phyloP scores from a whole-genome alignment of 2,888 invertebrate genomes.

The Toxonevra muliebris region DNA sequence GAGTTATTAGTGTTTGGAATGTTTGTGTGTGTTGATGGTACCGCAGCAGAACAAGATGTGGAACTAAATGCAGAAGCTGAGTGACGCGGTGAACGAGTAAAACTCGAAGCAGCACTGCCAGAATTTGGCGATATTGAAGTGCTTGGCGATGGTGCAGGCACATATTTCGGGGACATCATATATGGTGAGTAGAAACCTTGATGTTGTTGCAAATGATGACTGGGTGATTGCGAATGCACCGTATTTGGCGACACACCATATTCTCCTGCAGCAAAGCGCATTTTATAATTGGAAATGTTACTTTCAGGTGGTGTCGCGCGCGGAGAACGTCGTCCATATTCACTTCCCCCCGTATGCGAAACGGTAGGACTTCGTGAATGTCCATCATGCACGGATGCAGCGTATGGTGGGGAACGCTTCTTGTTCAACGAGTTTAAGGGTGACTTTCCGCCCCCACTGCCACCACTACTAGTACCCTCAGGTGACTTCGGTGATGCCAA shows the following conservation, averaged over 20 bases:
- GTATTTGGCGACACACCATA: constrained; percentile 39
- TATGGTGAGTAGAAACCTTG: constrained; percentile 59
- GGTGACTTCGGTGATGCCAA: constrained; percentile 65
- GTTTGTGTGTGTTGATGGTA: constrained; percentile 51
- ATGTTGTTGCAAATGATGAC: constrained; percentile 49
- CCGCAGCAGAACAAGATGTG: constrained; percentile 32
- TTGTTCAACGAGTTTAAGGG: constrained; percentile 43
- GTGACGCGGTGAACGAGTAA: constrained; percentile 40
- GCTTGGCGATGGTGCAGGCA: constrained; percentile 39
- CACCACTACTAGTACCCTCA: constrained; percentile 49
- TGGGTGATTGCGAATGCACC: constrained; percentile 43
- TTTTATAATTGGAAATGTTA: constrained; percentile 41
- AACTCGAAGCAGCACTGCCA: constrained; percentile 25
- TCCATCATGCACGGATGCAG: constrained; percentile 51
- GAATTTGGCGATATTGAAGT: constrained; percentile 41
- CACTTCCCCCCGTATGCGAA: constrained; percentile 41
- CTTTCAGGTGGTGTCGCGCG: constrained; percentile 44
- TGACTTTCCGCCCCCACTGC: constrained; percentile 46
- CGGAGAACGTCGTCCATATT: constrained; percentile 54
- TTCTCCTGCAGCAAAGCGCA: constrained; percentile 39
- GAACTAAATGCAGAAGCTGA: constrained; percentile 40
- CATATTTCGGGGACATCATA: constrained; percentile 53
- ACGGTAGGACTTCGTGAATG: constrained; percentile 48
- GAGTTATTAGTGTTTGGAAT: constrained; percentile 30
- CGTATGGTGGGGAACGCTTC: constrained; percentile 61